These are phyloP conservation scores for Deroplatys truncata DNA, from an alignment of 2,888 invertebrate species.

Conservation along the genomic window DNA sequence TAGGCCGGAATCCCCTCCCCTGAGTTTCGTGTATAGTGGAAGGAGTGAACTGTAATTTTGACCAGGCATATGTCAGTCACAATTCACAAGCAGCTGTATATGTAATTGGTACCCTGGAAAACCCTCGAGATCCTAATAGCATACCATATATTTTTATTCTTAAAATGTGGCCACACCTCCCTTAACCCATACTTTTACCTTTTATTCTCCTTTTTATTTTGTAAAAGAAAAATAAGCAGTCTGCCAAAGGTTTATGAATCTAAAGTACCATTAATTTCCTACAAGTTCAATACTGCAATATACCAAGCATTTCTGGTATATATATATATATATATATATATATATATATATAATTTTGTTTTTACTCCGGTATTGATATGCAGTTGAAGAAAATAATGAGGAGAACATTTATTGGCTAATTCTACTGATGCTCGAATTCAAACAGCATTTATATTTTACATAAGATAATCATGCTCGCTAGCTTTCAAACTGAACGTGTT, in stretches of 20 bases:
- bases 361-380: not conserved
- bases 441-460: not conserved
- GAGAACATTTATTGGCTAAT: not conserved
- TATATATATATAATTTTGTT: not conserved
- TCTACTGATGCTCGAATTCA: not conserved
- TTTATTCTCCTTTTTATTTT: not conserved
- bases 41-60: not conserved
- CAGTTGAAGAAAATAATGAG: not conserved
- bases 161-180: slow-evolving; percentile 5
- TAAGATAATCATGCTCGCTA: not conserved
- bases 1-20: not conserved
- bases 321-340: no score
- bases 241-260: not conserved
- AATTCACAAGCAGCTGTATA: not conserved
- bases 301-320: not conserved
- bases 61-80: not conserved
- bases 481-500: not conserved
- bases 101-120: slow-evolving; percentile 9
- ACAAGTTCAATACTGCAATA: not conserved
- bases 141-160: slow-evolving; percentile 13
- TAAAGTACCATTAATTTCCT: not conserved
- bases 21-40: not conserved
- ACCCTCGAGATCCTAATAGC: not conserved
- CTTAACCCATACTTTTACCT: not conserved
- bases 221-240: not conserved